phyloP scores from a whole-genome alignment of 1,140 invertebrate species.

The Brachystomella parvula region DNA sequence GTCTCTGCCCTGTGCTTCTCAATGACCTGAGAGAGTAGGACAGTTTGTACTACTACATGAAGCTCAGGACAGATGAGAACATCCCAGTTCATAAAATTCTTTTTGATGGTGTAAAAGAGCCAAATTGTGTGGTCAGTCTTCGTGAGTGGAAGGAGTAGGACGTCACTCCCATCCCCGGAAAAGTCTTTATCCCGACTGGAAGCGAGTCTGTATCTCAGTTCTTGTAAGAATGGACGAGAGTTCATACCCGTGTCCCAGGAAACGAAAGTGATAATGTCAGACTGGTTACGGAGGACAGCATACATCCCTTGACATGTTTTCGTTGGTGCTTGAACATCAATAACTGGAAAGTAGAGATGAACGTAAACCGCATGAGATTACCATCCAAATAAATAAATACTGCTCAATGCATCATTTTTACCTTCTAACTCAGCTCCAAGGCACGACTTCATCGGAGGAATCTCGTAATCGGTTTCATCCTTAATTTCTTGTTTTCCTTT shows the following conservation, averaged over 20 bases:
- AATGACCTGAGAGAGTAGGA: neutral
- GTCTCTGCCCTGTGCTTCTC: neutral
- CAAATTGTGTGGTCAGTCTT: conserved; percentile 1
- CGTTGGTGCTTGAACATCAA: neutral
- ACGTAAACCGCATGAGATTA: too few relatives aligned
- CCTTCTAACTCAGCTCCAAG: too few relatives aligned
- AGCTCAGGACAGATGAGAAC: neutral
- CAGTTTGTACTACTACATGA: neutral
- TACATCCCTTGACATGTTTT: conserved; percentile 2
- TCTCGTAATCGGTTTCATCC: too few relatives aligned
- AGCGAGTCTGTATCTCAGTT: neutral
- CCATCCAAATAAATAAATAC: too few relatives aligned
- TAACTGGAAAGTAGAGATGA: neutral
- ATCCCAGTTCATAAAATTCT: neutral
- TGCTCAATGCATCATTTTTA: too few relatives aligned
- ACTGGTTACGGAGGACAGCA: neutral
- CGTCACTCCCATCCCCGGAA: neutral
- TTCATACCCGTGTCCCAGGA: neutral
- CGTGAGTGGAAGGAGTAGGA: neutral
- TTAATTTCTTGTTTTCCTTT: too few relatives aligned
- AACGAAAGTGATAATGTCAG: neutral
- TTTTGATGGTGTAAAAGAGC: neutral
- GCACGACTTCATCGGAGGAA: too few relatives aligned
- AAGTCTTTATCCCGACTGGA: neutral
- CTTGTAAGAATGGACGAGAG: neutral